Evolutionary conservation across 2,888 invertebrate species (phyloP).

Genomic region (Epsilonema sp.): DNA sequence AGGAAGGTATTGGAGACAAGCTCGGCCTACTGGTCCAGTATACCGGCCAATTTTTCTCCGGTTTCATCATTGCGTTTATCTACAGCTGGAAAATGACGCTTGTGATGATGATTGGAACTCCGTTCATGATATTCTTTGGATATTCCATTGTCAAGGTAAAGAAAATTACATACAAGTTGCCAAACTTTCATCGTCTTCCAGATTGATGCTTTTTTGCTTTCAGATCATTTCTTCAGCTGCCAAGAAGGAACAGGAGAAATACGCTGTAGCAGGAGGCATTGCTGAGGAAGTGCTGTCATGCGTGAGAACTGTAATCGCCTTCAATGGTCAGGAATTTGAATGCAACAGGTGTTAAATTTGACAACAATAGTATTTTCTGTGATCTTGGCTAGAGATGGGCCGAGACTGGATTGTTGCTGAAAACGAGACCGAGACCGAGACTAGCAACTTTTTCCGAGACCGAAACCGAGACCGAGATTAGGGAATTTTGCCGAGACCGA

Average conservation of each 20-base stretch:
- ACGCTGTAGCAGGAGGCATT: slow-evolving; percentile 18
- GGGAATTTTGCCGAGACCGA: too few relatives aligned
- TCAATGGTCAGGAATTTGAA: slow-evolving; percentile 19
- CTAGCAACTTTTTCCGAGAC: too few relatives aligned
- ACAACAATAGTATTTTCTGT: too few relatives aligned
- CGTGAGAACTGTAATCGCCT: slow-evolving; percentile 18
- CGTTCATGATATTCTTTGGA: slow-evolving; percentile 18
- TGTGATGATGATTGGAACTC: slow-evolving; percentile 26
- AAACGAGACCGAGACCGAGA: too few relatives aligned
- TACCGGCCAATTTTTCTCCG: slow-evolving; percentile 14
- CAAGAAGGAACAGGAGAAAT: slow-evolving; percentile 32
- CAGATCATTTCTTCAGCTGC: not conserved
- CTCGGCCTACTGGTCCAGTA: slow-evolving; percentile 22
- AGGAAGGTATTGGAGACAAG: slow-evolving; percentile 26
- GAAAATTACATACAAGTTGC: too few relatives aligned
- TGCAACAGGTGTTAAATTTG: slow-evolving; percentile 12
- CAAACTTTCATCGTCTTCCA: too few relatives aligned
- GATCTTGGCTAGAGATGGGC: too few relatives aligned
- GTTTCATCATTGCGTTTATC: slow-evolving; percentile 25
- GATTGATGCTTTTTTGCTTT: not conserved
- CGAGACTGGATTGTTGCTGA: too few relatives aligned
- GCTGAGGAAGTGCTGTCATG: slow-evolving; percentile 21
- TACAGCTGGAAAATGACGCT: slow-evolving; percentile 25
- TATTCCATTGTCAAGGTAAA: too few relatives aligned
- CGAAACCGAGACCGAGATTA: too few relatives aligned